Evolutionary conservation across 2,888 invertebrate genomes (phyloP).

Genomic region (Eupithecia tripunctaria): DNA sequence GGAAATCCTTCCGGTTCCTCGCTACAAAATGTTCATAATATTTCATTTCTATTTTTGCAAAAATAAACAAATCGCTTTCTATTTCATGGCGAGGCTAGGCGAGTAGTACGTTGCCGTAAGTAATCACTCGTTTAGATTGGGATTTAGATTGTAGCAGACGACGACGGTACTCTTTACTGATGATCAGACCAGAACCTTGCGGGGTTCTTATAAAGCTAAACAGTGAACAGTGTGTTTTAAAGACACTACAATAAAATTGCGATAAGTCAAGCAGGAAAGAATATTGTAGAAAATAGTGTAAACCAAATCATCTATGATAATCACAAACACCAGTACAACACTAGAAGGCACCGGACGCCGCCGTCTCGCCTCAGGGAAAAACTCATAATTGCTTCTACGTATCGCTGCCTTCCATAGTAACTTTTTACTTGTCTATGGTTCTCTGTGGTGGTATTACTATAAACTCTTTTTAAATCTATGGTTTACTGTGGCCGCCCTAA

Average conservation of each 20-base stretch:
- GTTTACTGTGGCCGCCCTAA: conserved; percentile 44
- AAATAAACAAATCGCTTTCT: background rate
- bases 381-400: conserved; percentile 71
- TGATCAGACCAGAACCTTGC: background rate
- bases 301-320: conserved; percentile 28
- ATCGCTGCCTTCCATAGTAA: conserved; percentile 48
- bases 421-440: conserved; percentile 36
- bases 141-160: background rate
- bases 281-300: conserved; percentile 8
- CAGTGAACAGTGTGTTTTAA: background rate
- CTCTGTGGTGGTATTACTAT: conserved; percentile 42
- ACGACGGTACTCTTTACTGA: background rate
- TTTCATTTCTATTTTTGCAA: background rate
- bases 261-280: background rate
- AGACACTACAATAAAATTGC: background rate
- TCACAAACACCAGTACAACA: conserved; percentile 49
- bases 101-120: background rate
- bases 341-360: conserved; percentile 66
- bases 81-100: background rate
- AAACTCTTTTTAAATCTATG: conserved; percentile 37
- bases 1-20: conserved; percentile 9
- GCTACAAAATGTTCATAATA: background rate
- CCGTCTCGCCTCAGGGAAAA: conserved; percentile 64
- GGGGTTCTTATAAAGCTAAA: background rate
- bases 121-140: background rate